Evolutionary conservation across 1,140 invertebrate species (phyloP).

Genomic region (Galendromus occidentalis): DNA sequence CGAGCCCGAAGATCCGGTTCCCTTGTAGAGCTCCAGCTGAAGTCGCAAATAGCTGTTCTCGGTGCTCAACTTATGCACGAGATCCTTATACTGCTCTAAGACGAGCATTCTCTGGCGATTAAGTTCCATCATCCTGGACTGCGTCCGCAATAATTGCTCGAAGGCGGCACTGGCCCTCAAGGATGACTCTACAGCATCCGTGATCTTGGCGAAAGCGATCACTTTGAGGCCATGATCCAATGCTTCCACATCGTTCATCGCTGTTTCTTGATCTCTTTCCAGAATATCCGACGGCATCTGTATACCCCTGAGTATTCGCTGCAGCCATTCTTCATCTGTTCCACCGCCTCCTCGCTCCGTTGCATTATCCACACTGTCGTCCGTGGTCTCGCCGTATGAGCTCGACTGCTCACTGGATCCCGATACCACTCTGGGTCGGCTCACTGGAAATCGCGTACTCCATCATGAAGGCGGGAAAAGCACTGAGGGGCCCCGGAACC

Average conservation of each 20-base stretch:
- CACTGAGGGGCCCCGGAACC: no score
- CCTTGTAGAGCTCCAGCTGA: background rate
- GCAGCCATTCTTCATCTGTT: background rate
- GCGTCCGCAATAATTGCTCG: background rate
- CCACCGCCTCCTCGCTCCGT: background rate
- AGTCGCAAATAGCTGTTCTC: background rate
- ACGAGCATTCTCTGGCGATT: background rate
- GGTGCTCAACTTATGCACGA: background rate
- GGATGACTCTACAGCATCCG: background rate
- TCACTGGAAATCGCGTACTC: background rate
- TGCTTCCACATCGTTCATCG: constrained; percentile 4
- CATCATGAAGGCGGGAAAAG: no score
- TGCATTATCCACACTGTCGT: background rate
- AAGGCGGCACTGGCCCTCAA: background rate
- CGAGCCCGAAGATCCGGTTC: background rate
- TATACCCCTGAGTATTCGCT: background rate
- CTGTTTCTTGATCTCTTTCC: background rate
- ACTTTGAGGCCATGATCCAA: background rate
- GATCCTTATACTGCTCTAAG: background rate
- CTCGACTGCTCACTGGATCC: background rate
- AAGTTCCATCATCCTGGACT: background rate
- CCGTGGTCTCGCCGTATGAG: background rate
- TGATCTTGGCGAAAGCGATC: background rate
- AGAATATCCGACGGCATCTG: background rate
- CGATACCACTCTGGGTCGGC: background rate